Evolutionary conservation across 2,797 vertebrate species (phyloP).

Genomic region (Pipistrellus pipistrellus): DNA sequence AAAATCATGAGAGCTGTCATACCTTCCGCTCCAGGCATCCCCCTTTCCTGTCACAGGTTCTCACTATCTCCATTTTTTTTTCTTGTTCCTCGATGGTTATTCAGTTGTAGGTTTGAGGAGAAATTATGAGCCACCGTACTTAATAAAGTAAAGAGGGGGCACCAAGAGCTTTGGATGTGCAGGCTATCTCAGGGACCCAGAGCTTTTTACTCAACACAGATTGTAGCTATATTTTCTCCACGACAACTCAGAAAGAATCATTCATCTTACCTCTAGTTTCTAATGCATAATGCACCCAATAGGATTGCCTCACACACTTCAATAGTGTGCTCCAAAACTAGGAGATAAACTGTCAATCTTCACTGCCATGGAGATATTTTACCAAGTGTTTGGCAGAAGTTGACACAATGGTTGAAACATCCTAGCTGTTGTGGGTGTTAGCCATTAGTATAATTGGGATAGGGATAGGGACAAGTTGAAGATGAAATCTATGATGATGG

Average conservation of each 20-base stretch:
- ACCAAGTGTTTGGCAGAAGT: not conserved
- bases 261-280: not conserved
- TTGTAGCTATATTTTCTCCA: not conserved
- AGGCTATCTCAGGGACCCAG: not conserved
- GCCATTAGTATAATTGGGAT: not conserved
- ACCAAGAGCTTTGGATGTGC: not conserved
- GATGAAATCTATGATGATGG: not conserved
- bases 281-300: not conserved
- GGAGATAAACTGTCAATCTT: not conserved
- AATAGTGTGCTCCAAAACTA: not conserved
- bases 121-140: not conserved
- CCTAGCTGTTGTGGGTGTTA: not conserved
- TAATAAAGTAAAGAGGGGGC: not conserved
- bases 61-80: not conserved
- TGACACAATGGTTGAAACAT: not conserved
- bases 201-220: not conserved
- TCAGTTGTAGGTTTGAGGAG: not conserved
- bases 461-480: not conserved
- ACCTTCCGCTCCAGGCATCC: not conserved
- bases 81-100: not conserved
- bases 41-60: not conserved
- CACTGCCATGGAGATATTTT: not conserved
- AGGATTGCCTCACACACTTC: not conserved
- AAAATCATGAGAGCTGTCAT: not conserved
- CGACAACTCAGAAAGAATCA: not conserved